Evolutionary conservation across 2,888 invertebrate genomes (phyloP), one percentile per base, ranked within the genome.

Genomic region (Pyrrhia umbra): DNA sequence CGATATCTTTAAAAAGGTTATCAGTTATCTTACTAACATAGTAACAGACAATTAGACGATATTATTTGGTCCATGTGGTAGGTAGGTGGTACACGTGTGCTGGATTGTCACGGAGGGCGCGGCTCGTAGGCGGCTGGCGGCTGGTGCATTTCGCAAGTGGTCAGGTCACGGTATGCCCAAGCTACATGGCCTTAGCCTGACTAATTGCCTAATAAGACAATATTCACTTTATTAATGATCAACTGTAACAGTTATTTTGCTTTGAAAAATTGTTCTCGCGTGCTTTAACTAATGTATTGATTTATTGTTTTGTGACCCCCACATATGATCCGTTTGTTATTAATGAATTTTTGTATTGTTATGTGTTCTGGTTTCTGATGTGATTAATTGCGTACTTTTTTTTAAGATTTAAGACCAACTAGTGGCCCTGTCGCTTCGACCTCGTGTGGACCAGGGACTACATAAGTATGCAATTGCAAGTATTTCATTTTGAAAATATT

Each of bases 131-230:
- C 50, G 70, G 52, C 58, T 50, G 75, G 79, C 50, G 70, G 52
- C 58, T 50, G 60, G 55, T 27, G 37, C 43, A 69, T 80, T 80
- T 79, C 79, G 79, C 59, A 77, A 80, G 63, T 65, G 52, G 59
- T 42, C 75, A n/a, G 71, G 80, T 80, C 79, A 78, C 73, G 69
- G 54, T 45, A 56, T 62, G 51, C 66, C 50, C 54, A 58, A n/a
- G 59, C 51, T 61, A 50, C 42, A 57, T 52, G 66, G 61, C 74
- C 79, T 68, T 56, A 67, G 43, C 20, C 49, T 66, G 80, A 77
- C 79, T 80, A 83, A 82, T 84, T 82, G 81, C 80, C 77, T 77
- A 81, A 84, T 82, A 82, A 75, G 75, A 55, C 66, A 75, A 83
- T 71, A 75, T 65, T 57, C 62, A 57, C 45, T 51, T 55, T 59